Conservation (phyloP, 2,888 invertebrate species). For the Troides helena region DNA sequence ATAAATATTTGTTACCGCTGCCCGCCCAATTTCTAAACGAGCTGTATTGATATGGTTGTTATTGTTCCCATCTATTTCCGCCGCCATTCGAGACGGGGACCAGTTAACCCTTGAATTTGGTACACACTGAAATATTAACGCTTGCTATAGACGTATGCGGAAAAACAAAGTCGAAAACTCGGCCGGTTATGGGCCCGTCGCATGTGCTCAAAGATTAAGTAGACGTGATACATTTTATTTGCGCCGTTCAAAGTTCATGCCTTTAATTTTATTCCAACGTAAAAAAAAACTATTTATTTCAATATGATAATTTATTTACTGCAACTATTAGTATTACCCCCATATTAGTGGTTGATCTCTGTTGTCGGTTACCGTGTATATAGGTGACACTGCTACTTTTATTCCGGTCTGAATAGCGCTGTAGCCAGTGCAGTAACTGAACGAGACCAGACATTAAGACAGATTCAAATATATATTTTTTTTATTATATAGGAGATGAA, state of each 20-base stretch:
- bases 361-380: too few species aligned
- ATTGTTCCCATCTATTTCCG: constrained; percentile 56
- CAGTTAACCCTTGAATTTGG: constrained; percentile 77
- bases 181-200: constrained; percentile 74
- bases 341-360: too few species aligned
- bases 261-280: too few species aligned
- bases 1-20: constrained; percentile 8
- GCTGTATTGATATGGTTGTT: constrained; percentile 51
- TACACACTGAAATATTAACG: constrained; percentile 78
- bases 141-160: constrained; percentile 72
- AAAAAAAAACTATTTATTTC: too few species aligned
- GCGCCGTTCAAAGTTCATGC: not conserved
- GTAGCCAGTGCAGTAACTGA: too few species aligned
- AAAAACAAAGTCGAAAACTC: constrained; percentile 79
- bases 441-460: too few species aligned
- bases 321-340: too few species aligned
- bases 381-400: too few species aligned
- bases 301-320: too few species aligned
- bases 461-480: too few species aligned
- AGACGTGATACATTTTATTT: constrained; percentile 16
- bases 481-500: too few species aligned
- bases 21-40: constrained; percentile 34
- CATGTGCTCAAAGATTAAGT: constrained; percentile 67
- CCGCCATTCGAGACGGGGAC: constrained; percentile 48
- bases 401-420: too few species aligned